Evolutionary conservation across 2,888 invertebrate species (phyloP).

Genomic region (Microplitis deprimator): DNA sequence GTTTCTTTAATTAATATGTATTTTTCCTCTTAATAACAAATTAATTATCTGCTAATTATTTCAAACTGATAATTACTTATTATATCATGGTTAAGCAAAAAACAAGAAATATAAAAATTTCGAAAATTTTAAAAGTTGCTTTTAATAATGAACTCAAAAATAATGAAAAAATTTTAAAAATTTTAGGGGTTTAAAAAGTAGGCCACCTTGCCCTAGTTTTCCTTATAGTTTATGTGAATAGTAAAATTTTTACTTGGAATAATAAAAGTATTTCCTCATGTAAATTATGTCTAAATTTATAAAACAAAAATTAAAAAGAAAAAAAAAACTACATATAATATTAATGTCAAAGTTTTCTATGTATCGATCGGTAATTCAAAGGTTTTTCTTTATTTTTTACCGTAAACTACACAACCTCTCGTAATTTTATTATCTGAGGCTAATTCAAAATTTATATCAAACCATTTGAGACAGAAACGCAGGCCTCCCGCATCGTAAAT

Average conservation of each 20-base stretch:
- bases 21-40: too few relatives aligned
- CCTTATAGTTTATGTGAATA: not conserved
- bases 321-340: not conserved
- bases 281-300: not conserved
- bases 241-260: not conserved
- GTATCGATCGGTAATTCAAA: not conserved
- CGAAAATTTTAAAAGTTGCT: too few relatives aligned
- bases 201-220: not conserved
- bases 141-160: too few relatives aligned
- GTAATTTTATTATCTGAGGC: not conserved
- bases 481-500: constrained; percentile 50
- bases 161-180: not conserved
- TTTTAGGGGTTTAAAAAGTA: not conserved
- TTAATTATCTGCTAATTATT: too few relatives aligned
- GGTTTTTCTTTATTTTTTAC: not conserved
- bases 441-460: not conserved
- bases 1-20: too few relatives aligned
- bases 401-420: not conserved
- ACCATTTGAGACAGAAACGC: not conserved
- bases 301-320: not conserved
- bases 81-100: too few relatives aligned
- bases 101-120: too few relatives aligned
- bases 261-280: not conserved
- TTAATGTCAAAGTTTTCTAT: not conserved
- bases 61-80: too few relatives aligned